Percentiles rank a stretch among this genome's conserved stretches.
phyloP scores from a whole-genome alignment of 2,797 vertebrate genomes.

The Paguma larvata region DNA sequence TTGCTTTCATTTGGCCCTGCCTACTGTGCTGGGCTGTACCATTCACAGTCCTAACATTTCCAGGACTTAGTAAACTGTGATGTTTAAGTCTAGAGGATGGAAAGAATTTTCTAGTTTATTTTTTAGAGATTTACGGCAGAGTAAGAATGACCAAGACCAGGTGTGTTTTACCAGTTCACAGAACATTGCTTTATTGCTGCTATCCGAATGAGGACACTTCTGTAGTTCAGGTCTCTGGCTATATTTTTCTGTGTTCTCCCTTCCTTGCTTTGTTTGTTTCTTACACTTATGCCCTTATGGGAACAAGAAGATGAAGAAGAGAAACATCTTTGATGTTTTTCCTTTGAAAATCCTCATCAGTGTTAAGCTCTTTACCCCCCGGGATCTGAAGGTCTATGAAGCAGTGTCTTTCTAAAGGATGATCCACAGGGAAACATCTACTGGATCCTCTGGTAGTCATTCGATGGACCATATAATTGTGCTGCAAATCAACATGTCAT shows the following conservation, averaged over 20 bases:
- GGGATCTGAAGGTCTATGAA: not conserved
- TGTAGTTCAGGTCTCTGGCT: not conserved
- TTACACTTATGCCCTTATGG: conserved; percentile 13
- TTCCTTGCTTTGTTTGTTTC: conserved; percentile 28
- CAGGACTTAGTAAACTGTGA: not conserved
- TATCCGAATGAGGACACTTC: not conserved
- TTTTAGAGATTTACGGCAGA: not conserved
- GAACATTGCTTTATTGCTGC: not conserved
- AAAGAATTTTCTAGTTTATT: not conserved
- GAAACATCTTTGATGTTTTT: not conserved
- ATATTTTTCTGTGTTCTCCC: not conserved
- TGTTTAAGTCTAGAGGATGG: not conserved
- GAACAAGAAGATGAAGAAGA: not conserved
- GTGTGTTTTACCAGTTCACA: not conserved
- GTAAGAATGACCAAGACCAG: not conserved
- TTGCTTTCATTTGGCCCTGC: not conserved
- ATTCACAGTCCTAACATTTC: not conserved
- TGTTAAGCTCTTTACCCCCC: not conserved
- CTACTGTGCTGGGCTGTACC: too few species aligned
- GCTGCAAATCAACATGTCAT: not conserved
- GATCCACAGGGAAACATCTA: not conserved
- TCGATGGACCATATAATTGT: not conserved
- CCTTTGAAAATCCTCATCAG: not conserved
- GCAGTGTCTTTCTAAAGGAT: not conserved
- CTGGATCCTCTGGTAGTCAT: not conserved